Evolutionary conservation across 1,140 invertebrate genomes (phyloP).

Genomic region (Pemphigus obesinymphae): DNA sequence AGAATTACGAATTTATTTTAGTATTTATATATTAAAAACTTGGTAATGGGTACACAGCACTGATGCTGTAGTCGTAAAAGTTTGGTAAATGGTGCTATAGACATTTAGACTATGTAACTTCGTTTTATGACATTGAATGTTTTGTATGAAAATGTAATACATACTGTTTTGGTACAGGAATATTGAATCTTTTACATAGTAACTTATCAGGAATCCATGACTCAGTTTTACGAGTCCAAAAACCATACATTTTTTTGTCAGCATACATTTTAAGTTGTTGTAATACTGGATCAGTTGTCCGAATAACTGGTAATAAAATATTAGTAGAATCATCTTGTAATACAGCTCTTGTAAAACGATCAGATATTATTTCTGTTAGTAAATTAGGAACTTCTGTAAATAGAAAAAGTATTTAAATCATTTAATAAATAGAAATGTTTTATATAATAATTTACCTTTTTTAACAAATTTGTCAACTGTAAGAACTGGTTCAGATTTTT

Average conservation of each 20-base stretch:
- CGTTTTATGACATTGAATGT: neutral
- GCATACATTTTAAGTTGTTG: constrained; percentile 64
- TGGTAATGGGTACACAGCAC: too few species aligned
- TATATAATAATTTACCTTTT: neutral
- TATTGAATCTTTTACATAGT: constrained; percentile 90
- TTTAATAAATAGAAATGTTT: too few species aligned
- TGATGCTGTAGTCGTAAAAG: too few species aligned
- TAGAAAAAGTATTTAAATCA: neutral
- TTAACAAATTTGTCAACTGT: neutral
- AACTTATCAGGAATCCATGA: constrained; percentile 82
- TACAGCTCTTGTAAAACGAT: constrained; percentile 54
- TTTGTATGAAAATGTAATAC: neutral
- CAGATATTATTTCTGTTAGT: constrained; percentile 47
- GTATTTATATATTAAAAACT: too few species aligned
- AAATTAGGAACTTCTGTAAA: neutral
- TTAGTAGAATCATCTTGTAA: constrained; percentile 51
- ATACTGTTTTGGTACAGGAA: constrained; percentile 67
- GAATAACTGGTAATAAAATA: constrained; percentile 40
- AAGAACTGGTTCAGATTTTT: neutral
- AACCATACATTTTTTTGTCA: constrained; percentile 75
- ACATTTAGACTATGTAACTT: too few species aligned
- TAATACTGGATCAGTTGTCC: constrained; percentile 49
- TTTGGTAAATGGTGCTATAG: too few species aligned
- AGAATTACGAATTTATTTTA: too few species aligned
- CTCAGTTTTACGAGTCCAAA: constrained; percentile 64